Base-by-base conservation (phyloP, 2,797 vertebrate genomes). In the Pogonophryne albipinna region DNA sequence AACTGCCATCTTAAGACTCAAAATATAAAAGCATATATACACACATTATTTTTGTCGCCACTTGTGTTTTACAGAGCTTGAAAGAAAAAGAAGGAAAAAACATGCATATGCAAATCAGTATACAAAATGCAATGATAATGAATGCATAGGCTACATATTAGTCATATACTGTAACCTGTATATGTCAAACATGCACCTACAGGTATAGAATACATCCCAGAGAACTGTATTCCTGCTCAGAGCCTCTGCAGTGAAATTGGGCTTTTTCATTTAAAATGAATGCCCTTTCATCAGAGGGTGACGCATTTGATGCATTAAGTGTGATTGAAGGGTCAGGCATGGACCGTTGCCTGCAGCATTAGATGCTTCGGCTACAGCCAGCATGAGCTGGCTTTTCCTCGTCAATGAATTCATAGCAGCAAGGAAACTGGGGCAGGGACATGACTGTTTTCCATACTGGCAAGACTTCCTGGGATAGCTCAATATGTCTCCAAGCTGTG, bases 341-440 rank as follows among this genome's bases (percentile, higher is more conserved):
- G 65, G 70, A 66, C 84, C 79, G 70, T 49, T 76, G 82, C 82
- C 78, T 79, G 74, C 71, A 84, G 85, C 82, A 83, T 85, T 82
- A 65, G 34, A 66, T 83, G 74, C 87, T 84, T 80, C 80, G 83
- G 89, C 78, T 82, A 79, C 64, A 74, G 86, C 71, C 76, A 58
- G 66, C 78, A 67, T 75, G 78, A 89, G 82, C 79, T 90, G 74
- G 74, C 84, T 82, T 89, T 88, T 90, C 85, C 79, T 90, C 78
- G 85, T 91, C 86, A 89, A 79, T 83, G 84, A 87, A 81, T 90
- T 87, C 79, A 83, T 79, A 75, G 84, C 67, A 70, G 80, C 63
- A 71, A 80, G 61, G 71, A 89, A 91, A 90, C 71, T 83, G 83
- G 82, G 85, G 78, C 87, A 87, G 74, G 83, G 71, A 86, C 79